Evolutionary conservation across 2,797 vertebrate species (phyloP).

Genomic region (Poecile montanus): DNA sequence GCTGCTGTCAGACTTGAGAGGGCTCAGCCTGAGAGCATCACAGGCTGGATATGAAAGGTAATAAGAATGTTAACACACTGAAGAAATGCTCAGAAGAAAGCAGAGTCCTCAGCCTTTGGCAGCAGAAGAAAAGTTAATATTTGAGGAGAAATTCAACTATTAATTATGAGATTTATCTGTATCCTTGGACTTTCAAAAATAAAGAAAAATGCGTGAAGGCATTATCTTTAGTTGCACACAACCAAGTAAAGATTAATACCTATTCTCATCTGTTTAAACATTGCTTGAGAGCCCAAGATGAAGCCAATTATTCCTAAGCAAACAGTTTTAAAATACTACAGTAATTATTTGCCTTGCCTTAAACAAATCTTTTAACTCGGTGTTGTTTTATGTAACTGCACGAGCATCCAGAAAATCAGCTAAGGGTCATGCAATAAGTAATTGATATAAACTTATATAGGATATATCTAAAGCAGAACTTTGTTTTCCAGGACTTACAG

Average conservation of each 20-base stretch:
- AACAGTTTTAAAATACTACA: neutral
- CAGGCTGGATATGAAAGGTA: neutral
- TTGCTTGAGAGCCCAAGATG: neutral
- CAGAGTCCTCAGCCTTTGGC: rapidly evolving
- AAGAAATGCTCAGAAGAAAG: neutral
- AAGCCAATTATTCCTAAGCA: neutral
- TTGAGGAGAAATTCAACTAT: neutral
- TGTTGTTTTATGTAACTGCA: neutral
- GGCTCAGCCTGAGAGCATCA: neutral
- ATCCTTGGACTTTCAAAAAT: neutral
- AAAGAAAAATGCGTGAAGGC: neutral
- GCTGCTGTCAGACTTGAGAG: neutral
- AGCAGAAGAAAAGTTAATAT: neutral
- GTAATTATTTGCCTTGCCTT: neutral
- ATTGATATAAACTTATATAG: neutral
- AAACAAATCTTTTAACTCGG: neutral
- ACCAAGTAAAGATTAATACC: neutral
- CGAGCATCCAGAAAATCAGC: neutral
- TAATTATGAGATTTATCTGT: neutral
- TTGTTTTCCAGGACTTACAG: neutral
- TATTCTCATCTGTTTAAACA: neutral
- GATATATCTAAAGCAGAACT: neutral
- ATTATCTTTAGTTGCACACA: neutral
- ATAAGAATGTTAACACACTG: neutral
- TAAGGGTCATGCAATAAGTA: neutral